Percentiles rank a stretch among this genome's conserved stretches.
Conservation (phyloP, 2,113 vertebrate species). For the Parus major region DNA sequence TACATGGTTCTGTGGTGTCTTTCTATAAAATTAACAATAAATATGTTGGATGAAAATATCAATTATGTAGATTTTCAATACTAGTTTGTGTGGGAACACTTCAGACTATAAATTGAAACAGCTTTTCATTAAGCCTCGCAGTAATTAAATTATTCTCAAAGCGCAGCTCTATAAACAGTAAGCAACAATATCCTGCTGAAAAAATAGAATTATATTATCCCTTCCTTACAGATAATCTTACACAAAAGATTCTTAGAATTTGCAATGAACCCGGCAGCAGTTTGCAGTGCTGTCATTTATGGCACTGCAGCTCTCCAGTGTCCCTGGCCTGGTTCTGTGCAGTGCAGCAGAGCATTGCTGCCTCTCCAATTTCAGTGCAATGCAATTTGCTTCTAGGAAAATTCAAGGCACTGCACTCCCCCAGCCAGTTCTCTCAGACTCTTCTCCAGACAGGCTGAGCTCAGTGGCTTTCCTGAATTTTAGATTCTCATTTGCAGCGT, state of each 20-base stretch:
- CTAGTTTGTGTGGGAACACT: neutral
- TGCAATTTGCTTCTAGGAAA: conserved; percentile 12
- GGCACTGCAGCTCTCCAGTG: neutral
- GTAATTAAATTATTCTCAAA: neutral
- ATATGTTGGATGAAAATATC: neutral
- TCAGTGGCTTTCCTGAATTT: neutral
- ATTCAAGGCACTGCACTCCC: neutral
- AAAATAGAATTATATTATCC: neutral
- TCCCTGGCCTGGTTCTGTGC: neutral
- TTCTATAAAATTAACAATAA: neutral
- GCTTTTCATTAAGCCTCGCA: conserved; percentile 4
- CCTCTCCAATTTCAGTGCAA: conserved; percentile 10
- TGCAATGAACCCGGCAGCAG: neutral
- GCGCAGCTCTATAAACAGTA: neutral
- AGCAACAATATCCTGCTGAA: neutral
- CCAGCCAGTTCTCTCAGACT: neutral
- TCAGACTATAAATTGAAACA: neutral
- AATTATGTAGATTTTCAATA: neutral
- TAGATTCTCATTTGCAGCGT: neutral
- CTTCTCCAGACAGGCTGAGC: neutral
- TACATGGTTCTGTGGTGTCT: neutral
- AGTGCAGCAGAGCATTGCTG: neutral
- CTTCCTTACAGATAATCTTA: neutral
- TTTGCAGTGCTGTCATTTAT: neutral
- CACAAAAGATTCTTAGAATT: neutral